Percentiles rank a stretch among this genome's conserved stretches.
Evolutionary conservation across 2,888 invertebrate genomes (phyloP).

Genomic region (Hirtodrosophila confusa): DNA sequence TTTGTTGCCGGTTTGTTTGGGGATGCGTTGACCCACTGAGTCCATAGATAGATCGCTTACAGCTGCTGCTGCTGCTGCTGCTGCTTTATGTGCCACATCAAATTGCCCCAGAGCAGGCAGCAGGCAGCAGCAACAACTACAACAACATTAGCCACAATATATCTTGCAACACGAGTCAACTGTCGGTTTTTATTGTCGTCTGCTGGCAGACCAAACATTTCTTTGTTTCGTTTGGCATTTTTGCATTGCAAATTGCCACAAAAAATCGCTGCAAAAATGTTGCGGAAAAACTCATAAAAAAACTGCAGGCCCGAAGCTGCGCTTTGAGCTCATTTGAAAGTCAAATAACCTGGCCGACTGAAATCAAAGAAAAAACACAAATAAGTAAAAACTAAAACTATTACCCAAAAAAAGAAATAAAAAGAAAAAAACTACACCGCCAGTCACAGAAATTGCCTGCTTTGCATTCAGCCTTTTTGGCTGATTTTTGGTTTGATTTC

Average conservation of each 20-base stretch:
- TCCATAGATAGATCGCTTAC: conserved; percentile 9
- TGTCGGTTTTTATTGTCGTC: conserved; percentile 80
- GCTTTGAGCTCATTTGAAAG: conserved; percentile 73
- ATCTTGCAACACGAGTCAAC: conserved; percentile 80
- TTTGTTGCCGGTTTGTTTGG: conserved; percentile 30
- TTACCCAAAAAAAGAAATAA: conserved; percentile 50
- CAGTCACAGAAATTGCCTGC: conserved; percentile 65
- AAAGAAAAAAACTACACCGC: conserved; percentile 30
- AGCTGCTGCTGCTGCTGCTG: conserved; percentile 9
- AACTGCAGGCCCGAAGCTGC: conserved; percentile 48
- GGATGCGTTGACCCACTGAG: conserved; percentile 68
- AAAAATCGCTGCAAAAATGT: conserved; percentile 75
- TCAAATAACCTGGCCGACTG: conserved; percentile 67
- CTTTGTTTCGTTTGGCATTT: conserved; percentile 76
- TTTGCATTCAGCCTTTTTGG: conserved; percentile 68
- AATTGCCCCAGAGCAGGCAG: conserved; percentile 61
- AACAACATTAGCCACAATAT: conserved; percentile 66
- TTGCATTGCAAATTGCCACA: conserved; percentile 78
- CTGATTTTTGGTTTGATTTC: conserved; percentile 51
- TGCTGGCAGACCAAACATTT: conserved; percentile 73
- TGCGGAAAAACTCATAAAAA: conserved; percentile 77
- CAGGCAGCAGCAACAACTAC: conserved; percentile 36
- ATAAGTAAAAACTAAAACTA: conserved; percentile 62
- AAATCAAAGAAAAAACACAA: conserved; percentile 50
- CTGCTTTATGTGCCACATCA: conserved; percentile 74